Evolutionary conservation across 1,140 invertebrate genomes (phyloP), one percentile per base, ranked within the genome.

Genomic region (Scaptomyza graminum): DNA sequence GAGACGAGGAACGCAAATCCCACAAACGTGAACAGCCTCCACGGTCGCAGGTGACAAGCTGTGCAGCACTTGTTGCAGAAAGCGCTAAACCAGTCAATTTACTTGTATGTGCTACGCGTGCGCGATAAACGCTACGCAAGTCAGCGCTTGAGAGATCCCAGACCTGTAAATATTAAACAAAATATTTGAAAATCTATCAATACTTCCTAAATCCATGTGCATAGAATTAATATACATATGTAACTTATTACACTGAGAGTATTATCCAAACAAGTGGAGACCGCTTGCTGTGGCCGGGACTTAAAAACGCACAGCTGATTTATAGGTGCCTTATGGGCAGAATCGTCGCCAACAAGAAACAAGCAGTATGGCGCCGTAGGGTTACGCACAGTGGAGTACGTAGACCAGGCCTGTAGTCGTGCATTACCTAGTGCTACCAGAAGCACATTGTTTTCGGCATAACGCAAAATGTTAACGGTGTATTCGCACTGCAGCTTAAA

Each of bases 131-230:
- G 52, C 71, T 74, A 15, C 34, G 49, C 15, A 88, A 37, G 31
- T 88, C 84, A 12, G 79, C 79, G 12, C 72, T 62, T 7, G 84
- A 79, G 0, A 88, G 41, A 66, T 88, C 79, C 84, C 79, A 88
- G 1, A 88, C 52, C 83, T 88, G 11, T 2, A 52, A 3, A 6
- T 25, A 46, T 11, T 3, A n/a, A 22, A 22, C 0, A 22, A n/a
- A 22, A 47, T 22, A n/a, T 43, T 54, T 4, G n/a, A 5, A 11
- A 7, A 37, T 41, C 3, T 7, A 28, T 15, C 0, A 4, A 46
- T 4, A n/a, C 5, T 2, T 4, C 13, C 3, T 16, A 1, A 8
- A 34, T 34, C 1, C 31, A 34, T 8, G 6, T 7, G 7, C 31
- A 34, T 9, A 34, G 6, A 34, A 34, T 34, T 9, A 34, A 9